Conservation (phyloP, 2,113 vertebrate genomes). For the Tyrannus savana region DNA sequence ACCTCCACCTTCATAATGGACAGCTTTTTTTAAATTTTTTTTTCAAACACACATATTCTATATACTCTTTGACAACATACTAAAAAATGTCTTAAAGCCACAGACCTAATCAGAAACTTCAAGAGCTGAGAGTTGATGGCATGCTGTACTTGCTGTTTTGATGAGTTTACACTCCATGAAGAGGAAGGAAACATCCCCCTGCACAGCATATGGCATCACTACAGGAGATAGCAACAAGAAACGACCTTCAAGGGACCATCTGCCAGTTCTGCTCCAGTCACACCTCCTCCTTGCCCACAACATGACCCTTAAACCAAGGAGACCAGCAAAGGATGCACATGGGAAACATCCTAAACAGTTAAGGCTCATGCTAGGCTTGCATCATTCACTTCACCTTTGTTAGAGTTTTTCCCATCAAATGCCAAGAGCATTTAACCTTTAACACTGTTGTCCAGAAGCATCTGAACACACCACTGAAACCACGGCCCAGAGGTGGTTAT, state of each 20-base stretch:
- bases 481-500: constrained; percentile 7
- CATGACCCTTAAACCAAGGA: constrained; percentile 56
- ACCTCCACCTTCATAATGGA: not conserved
- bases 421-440: constrained; percentile 55
- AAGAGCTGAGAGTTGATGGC: not conserved
- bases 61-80: not conserved
- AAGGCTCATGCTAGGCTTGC: constrained; percentile 34
- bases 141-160: constrained; percentile 49
- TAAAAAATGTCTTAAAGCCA: not conserved
- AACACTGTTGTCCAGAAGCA: constrained; percentile 16
- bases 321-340: constrained; percentile 49
- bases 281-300: constrained; percentile 60
- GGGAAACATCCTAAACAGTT: constrained; percentile 61
- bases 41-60: not conserved
- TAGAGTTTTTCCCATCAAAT: constrained; percentile 41
- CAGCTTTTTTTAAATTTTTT: not conserved
- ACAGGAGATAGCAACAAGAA: constrained; percentile 64
- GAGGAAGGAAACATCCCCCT: constrained; percentile 59
- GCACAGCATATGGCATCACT: constrained; percentile 63
- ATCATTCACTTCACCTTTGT: constrained; percentile 48
- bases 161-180: constrained; percentile 60
- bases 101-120: not conserved
- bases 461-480: constrained; percentile 20
- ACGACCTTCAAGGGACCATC: constrained; percentile 66
- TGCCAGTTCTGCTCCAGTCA: constrained; percentile 60